These are phyloP conservation scores for Bergia sp. DNA, from an alignment of 92 coral and sea anemone genomes.

Conservation along the genomic window DNA sequence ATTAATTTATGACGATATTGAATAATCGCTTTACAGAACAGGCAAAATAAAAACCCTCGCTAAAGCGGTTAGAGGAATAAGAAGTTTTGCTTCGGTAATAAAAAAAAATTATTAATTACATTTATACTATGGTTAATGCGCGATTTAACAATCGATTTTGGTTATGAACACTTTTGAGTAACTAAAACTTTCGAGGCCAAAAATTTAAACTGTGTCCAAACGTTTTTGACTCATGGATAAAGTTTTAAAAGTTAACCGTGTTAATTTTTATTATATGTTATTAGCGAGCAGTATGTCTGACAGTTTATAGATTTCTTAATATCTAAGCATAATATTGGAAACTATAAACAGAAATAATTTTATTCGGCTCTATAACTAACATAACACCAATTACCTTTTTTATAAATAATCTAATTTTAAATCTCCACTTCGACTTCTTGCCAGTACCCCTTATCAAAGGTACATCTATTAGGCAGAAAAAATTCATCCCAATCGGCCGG, in stretches of 20 bases:
- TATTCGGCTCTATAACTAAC: background rate
- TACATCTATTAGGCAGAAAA: constrained; percentile 86
- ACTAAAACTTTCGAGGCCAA: background rate
- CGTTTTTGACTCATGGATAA: background rate
- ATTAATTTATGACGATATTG: background rate
- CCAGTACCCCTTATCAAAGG: constrained; percentile 87
- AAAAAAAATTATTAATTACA: background rate
- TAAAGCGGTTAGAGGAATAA: background rate
- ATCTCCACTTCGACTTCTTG: constrained; percentile 95
- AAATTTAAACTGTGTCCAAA: background rate
- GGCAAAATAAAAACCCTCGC: background rate
- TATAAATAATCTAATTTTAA: constrained; percentile 76
- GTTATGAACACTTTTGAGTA: background rate
- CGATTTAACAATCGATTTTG: background rate
- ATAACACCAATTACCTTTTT: constrained; percentile 58
- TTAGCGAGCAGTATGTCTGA: background rate
- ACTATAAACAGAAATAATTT: background rate
- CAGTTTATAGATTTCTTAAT: background rate
- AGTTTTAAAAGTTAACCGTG: no score
- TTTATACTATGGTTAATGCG: background rate
- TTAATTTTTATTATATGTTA: no score
- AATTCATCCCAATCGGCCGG: constrained; percentile 75
- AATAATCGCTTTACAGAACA: background rate
- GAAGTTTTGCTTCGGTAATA: background rate
- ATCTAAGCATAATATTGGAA: background rate